Evolutionary conservation across 1,140 invertebrate genomes (phyloP), one percentile per base, ranked within the genome.

Genomic region (Ectropis grisescens): DNA sequence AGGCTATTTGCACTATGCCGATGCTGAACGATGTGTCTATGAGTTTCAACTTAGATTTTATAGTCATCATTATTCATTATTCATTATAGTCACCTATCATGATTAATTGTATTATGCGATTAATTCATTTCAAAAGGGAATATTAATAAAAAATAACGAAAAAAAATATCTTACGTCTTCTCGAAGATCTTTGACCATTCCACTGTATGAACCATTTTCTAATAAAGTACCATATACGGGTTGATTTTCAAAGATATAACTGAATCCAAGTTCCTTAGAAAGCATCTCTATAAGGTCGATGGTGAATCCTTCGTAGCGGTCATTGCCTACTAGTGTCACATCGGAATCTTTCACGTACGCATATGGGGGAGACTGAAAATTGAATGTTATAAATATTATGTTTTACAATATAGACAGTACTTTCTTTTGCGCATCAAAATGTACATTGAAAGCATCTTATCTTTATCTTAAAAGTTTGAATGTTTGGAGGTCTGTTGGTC

Each of bases 181-280:
- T 14, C 91, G 87, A 9, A 97, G 85, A 82, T 94, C 88, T 28
- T 87, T 82, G 1, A 97, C 87, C 90, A 98, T 95, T 44, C 96
- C 96, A 52, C 89, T 90, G 16, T 4, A 19, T 8, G 3, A 4
- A 4, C 94, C 94, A 97, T 60, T 91, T 84, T 0, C 85, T 84
- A 1, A 85, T 84, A 1, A 85, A 9, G 79, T 85, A 1, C 95
- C 95, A 61, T 95, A 94, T 60, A 92, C 91, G 3, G 83, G 71
- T 67, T 96, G 93, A 1, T 91, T 71, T 37, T 87, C 85, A 47
- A 96, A 91, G 0, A 89, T 91, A 51, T 94, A 98, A 52, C 90
- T 95, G 62, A 98, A 97, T n/a, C 91, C 91, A 1, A 96, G 75
- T 50, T 91, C 86, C 47, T 87, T 82, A 8, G 91, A 87, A 0